Evolutionary conservation across 2,888 invertebrate species (phyloP).

Genomic region (Sphaeridia pumilis): DNA sequence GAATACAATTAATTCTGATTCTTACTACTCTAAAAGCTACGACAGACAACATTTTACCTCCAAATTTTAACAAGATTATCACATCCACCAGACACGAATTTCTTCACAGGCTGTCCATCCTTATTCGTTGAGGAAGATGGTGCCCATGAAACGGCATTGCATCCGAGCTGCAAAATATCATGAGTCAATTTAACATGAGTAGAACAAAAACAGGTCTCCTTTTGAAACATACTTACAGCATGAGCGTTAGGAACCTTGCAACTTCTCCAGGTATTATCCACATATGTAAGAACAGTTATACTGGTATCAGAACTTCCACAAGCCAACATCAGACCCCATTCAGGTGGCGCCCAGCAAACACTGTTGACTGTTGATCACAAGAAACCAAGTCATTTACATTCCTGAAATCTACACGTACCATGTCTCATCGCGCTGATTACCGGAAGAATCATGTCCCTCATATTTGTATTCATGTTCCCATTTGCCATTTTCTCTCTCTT

Average conservation of each 20-base stretch:
- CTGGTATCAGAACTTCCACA: conserved; percentile 97
- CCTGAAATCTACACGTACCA: too few species aligned
- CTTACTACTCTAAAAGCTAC: too few species aligned
- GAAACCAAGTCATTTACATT: too few species aligned
- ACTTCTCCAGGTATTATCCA: conserved; percentile 71
- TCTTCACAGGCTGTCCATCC: conserved; percentile 46
- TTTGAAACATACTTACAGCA: conserved; percentile 53
- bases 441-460: conserved; percentile 85
- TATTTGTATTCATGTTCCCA: conserved; percentile 92
- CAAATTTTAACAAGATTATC: conserved; percentile 91
- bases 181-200: too few species aligned
- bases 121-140: conserved; percentile 55
- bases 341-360: conserved; percentile 91
- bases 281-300: conserved; percentile 74
- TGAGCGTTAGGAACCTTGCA: conserved; percentile 94
- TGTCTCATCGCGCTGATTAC: too few species aligned
- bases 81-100: conserved; percentile 92
- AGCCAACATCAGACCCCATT: conserved; percentile 83
- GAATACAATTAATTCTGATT: too few species aligned
- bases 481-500: conserved; percentile 64
- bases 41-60: conserved; percentile 43
- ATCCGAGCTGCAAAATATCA: conserved; percentile 64
- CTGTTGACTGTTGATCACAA: conserved; percentile 59
- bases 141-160: conserved; percentile 94
- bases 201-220: too few species aligned